phyloP scores from a whole-genome alignment of 2,797 vertebrate species.

The Macropus fuliginosus region DNA sequence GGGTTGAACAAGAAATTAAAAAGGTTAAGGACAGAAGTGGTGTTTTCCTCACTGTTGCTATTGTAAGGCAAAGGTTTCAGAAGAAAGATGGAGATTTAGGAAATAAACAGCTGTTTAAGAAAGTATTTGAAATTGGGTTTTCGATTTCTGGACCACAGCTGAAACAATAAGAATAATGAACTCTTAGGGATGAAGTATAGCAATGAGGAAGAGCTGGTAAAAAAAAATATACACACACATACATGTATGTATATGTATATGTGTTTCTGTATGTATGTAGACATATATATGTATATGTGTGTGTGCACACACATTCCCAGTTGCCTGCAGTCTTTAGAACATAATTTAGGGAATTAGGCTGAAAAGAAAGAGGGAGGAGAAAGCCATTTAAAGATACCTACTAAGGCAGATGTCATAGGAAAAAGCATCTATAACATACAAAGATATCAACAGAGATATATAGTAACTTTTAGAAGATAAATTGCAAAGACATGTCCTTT shows the following conservation, averaged over 20 bases:
- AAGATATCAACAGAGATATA: not conserved
- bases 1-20: not conserved
- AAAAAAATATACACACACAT: not conserved
- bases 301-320: too few relatives aligned
- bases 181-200: not conserved
- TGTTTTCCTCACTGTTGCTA: not conserved
- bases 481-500: not conserved
- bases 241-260: too few relatives aligned
- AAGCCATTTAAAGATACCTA: not conserved
- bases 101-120: not conserved
- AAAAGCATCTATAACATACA: not conserved
- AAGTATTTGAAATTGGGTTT: not conserved
- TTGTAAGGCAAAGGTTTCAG: not conserved
- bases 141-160: not conserved
- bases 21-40: not conserved
- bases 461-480: not conserved
- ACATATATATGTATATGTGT: too few relatives aligned
- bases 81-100: not conserved
- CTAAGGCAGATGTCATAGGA: not conserved
- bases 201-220: not conserved
- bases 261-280: too few relatives aligned
- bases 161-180: not conserved
- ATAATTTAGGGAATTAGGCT: not conserved
- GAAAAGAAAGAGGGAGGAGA: not conserved
- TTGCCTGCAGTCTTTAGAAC: not conserved